Evolutionary conservation across 1,140 invertebrate species (phyloP).

Genomic region (Pseudachorutes palmiensis): DNA sequence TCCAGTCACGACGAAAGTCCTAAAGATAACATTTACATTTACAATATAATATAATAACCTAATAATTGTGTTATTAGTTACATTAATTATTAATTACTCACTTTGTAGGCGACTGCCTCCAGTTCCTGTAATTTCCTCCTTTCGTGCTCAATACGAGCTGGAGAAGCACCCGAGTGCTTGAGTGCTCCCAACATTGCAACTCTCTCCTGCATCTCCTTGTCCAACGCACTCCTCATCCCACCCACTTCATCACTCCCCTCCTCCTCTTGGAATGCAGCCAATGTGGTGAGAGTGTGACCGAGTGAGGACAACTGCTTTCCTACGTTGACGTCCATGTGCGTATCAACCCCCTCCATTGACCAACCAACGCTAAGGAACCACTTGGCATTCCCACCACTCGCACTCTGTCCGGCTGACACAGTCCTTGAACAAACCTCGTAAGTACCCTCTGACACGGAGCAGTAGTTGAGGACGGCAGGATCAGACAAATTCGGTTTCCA

Average conservation of each 20-base stretch:
- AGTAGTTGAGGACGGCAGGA: slow-evolving; percentile 81
- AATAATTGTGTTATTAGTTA: too few species aligned
- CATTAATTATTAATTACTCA: slow-evolving; percentile 49
- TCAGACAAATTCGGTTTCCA: slow-evolving; percentile 89
- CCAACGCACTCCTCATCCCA: slow-evolving; percentile 82
- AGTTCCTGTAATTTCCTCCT: slow-evolving; percentile 79
- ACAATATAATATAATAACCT: slow-evolving; percentile 4
- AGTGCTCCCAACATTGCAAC: slow-evolving; percentile 88
- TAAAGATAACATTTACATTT: slow-evolving; percentile 3
- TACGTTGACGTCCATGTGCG: slow-evolving; percentile 89
- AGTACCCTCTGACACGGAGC: slow-evolving; percentile 93
- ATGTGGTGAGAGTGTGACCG: slow-evolving; percentile 87
- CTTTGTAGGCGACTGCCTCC: slow-evolving; percentile 83
- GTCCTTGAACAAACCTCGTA: slow-evolving; percentile 56
- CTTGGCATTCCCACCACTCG: slow-evolving; percentile 74
- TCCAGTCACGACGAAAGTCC: slow-evolving; percentile 66
- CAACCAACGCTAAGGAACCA: slow-evolving; percentile 96
- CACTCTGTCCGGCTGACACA: slow-evolving; percentile 31
- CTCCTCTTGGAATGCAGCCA: slow-evolving; percentile 59
- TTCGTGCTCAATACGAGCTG: slow-evolving; percentile 82
- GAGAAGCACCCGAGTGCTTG: slow-evolving; percentile 77
- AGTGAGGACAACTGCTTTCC: slow-evolving; percentile 89
- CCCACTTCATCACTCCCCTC: slow-evolving; percentile 55
- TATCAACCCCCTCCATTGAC: slow-evolving; percentile 99
- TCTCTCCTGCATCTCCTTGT: slow-evolving; percentile 95